phyloP scores from a whole-genome alignment of 2,113 vertebrate species.

The Sminthopsis crassicaudata region DNA sequence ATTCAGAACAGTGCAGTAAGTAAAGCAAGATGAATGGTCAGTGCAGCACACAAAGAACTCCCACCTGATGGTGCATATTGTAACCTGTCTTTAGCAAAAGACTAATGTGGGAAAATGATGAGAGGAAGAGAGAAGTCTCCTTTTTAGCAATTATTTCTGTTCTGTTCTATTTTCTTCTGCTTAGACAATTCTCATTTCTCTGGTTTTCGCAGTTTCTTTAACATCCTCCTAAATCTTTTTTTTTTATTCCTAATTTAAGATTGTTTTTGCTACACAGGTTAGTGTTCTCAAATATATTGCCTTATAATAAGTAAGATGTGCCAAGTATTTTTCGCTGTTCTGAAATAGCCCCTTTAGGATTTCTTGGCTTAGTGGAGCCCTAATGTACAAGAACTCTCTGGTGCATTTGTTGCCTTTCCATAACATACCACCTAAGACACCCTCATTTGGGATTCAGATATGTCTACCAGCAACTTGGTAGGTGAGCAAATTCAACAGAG shows the following conservation, averaged over 20 bases:
- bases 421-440: not conserved
- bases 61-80: not conserved
- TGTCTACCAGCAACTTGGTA: not conserved
- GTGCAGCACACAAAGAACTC: not conserved
- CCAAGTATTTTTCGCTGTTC: conserved; percentile 24
- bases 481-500: not conserved
- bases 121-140: not conserved
- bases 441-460: conserved; percentile 5
- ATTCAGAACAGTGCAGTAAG: conserved; percentile 4
- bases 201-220: not conserved
- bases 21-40: not conserved
- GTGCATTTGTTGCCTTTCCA: not conserved
- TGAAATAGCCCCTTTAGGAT: not conserved
- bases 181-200: conserved; percentile 32
- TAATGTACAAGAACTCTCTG: not conserved
- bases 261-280: not conserved
- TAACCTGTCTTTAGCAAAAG: not conserved
- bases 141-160: conserved; percentile 29
- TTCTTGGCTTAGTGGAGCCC: not conserved
- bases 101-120: conserved; percentile 12
- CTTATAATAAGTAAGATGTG: conserved; percentile 17
- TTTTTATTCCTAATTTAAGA: conserved; percentile 17
- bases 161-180: not conserved
- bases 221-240: conserved; percentile 17
- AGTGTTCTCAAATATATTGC: not conserved